Percentiles rank a stretch among this genome's conserved stretches.
Conservation (phyloP, 2,113 vertebrate genomes). For the Lepidothrix coronata region DNA sequence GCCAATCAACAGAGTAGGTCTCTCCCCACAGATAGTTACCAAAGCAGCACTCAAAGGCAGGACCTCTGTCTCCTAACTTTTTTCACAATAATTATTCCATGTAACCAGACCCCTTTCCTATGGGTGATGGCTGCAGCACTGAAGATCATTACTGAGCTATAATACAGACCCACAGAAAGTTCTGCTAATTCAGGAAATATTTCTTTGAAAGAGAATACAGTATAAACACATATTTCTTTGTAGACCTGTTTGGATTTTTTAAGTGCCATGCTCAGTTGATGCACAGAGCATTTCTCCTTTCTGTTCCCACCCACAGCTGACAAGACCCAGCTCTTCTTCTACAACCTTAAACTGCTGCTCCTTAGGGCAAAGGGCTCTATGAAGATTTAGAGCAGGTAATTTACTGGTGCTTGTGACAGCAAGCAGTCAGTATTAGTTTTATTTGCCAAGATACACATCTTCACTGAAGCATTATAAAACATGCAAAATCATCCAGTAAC, state of each 20-base stretch:
- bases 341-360: not conserved
- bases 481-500: not conserved
- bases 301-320: not conserved
- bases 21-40: not conserved
- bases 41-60: not conserved
- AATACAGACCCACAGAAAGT: not conserved
- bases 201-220: not conserved
- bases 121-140: not conserved
- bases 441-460: not conserved
- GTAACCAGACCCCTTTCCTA: not conserved
- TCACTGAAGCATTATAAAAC: not conserved
- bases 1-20: not conserved
- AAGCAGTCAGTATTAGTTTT: not conserved
- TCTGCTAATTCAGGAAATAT: not conserved
- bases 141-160: rapidly evolving
- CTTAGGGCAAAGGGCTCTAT: not conserved
- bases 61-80: not conserved
- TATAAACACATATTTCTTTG: not conserved
- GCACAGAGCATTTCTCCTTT: not conserved
- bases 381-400: not conserved
- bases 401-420: not conserved
- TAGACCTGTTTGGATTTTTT: not conserved
- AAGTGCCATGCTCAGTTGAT: not conserved
- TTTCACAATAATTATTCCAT: not conserved
- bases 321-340: not conserved